These are phyloP conservation scores for Ceratitis capitata DNA, from an alignment of 1,140 invertebrate species.

Conservation along the genomic window DNA sequence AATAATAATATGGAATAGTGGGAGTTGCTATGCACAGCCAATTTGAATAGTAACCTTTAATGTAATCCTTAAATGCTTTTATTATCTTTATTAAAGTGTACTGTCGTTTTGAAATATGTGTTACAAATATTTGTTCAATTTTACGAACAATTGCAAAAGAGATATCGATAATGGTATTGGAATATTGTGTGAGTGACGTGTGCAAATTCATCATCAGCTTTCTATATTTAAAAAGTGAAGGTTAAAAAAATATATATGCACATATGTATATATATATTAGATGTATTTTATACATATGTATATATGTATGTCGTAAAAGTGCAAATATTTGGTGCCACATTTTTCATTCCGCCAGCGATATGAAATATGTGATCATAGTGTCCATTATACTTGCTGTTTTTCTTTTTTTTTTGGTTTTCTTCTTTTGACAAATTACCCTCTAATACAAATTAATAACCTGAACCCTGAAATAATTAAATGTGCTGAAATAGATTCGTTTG, in stretches of 20 bases:
- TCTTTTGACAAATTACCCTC: background rate
- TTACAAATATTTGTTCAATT: background rate
- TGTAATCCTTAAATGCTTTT: background rate
- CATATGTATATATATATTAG: background rate
- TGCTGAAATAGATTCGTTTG: background rate
- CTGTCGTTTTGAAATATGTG: background rate
- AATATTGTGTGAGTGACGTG: background rate
- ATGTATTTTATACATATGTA: too few species aligned
- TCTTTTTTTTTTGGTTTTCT: background rate
- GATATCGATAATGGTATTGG: too few species aligned
- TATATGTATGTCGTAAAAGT: background rate
- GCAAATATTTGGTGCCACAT: conserved; percentile 1
- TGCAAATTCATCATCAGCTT: background rate
- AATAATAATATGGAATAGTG: too few species aligned
- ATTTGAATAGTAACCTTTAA: too few species aligned
- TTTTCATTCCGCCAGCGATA: background rate
- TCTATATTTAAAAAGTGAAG: background rate
- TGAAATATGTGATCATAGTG: background rate
- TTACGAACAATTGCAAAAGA: background rate
- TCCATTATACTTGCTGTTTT: background rate
- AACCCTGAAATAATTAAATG: background rate
- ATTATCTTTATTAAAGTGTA: background rate
- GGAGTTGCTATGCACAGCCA: too few species aligned
- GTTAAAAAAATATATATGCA: background rate
- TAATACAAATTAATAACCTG: background rate